Evolutionary conservation across 2,113 vertebrate species (phyloP).

Genomic region (Lamprotornis superbus): DNA sequence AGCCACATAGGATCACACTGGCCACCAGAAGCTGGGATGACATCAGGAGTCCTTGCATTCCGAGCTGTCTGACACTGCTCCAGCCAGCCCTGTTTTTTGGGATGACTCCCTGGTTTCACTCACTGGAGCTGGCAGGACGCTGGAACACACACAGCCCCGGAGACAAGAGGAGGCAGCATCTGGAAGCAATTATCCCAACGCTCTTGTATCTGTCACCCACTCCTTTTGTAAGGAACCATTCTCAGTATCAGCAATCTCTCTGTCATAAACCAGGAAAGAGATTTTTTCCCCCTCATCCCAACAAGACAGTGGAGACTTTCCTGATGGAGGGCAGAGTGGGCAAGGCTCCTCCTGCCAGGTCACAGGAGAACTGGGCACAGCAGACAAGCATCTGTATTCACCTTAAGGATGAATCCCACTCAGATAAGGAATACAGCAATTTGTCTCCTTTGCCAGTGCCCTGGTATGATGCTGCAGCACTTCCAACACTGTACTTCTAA

Average conservation of each 20-base stretch:
- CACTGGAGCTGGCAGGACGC: background rate
- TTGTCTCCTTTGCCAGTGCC: rapidly evolving
- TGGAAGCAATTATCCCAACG: background rate
- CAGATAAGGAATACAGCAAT: background rate
- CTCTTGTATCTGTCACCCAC: conserved; percentile 15
- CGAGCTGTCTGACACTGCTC: background rate
- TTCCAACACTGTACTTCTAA: background rate
- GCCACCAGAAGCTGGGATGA: background rate
- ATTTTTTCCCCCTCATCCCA: background rate
- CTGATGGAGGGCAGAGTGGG: background rate
- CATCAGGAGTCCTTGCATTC: rapidly evolving
- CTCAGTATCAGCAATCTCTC: background rate
- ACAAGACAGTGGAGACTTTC: background rate
- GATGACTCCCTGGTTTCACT: background rate
- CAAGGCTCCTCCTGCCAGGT: background rate
- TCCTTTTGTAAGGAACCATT: background rate
- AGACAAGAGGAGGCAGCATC: background rate
- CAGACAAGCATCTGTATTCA: rapidly evolving
- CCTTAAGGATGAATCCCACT: background rate
- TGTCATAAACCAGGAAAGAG: background rate
- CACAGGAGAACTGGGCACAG: background rate
- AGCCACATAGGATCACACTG: rapidly evolving
- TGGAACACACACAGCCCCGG: background rate
- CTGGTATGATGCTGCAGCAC: background rate
- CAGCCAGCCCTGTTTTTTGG: background rate